A percentile compares a stretch with the other conserved stretches of the same genome.
Evolutionary conservation across 2,797 vertebrate species (phyloP).

Genomic region (Lacerta viridis): DNA sequence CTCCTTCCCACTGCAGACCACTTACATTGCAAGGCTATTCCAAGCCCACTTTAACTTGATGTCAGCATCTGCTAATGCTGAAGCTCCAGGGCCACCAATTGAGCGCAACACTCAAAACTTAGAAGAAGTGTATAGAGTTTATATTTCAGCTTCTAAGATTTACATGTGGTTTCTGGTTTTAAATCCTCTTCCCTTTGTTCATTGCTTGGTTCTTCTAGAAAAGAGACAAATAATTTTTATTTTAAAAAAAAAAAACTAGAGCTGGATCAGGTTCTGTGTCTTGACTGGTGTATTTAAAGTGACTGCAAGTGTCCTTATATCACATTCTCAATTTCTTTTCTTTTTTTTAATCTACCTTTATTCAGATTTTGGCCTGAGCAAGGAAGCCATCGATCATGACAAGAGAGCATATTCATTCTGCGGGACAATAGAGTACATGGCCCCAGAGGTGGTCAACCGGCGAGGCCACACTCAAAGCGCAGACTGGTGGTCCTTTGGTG

Average conservation of each 20-base stretch:
- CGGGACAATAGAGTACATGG: constrained; percentile 98
- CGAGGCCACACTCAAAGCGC: constrained; percentile 96
- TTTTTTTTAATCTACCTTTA: neutral
- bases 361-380: constrained; percentile 95
- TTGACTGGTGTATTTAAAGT: neutral
- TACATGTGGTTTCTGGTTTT: neutral
- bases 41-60: neutral
- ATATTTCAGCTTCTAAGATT: neutral
- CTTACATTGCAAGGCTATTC: neutral
- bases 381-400: constrained; percentile 96
- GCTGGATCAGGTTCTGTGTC: neutral
- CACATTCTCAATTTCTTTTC: neutral
- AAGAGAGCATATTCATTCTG: constrained; percentile 97
- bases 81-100: neutral
- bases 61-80: neutral
- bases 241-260: neutral
- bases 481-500: constrained; percentile 98
- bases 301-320: neutral
- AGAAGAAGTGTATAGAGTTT: neutral
- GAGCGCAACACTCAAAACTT: neutral
- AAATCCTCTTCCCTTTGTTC: neutral
- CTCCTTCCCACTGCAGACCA: neutral
- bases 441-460: constrained; percentile 96
- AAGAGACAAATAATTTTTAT: neutral
- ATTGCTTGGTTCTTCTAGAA: neutral